Evolutionary conservation across 1,140 invertebrate genomes (phyloP).

Genomic region (Drosophila lini): DNA sequence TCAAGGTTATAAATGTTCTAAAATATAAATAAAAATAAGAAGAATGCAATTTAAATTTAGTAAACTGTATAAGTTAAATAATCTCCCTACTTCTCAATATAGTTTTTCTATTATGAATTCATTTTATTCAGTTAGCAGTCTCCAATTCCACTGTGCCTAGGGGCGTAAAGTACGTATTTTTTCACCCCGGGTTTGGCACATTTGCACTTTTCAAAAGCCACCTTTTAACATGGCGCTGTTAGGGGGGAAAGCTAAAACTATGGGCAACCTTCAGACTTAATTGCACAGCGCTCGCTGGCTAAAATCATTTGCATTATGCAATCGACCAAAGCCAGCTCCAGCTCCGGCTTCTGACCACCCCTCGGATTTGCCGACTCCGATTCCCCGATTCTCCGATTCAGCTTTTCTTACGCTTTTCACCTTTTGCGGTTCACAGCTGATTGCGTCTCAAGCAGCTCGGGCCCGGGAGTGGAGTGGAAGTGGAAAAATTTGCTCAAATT

Average conservation of each 20-base stretch:
- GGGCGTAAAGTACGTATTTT: constrained; percentile 21
- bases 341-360: constrained; percentile 10
- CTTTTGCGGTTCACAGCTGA: constrained; percentile 74
- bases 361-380: constrained; percentile 14
- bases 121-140: neutral
- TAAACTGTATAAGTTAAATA: too few relatives aligned
- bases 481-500: constrained; percentile 71
- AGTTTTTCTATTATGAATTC: neutral
- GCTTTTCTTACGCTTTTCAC: constrained; percentile 69
- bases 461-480: constrained; percentile 34
- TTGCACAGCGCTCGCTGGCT: constrained; percentile 63
- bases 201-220: constrained; percentile 50
- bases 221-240: constrained; percentile 43
- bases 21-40: too few relatives aligned
- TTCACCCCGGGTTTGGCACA: constrained; percentile 19
- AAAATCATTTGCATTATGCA: constrained; percentile 76
- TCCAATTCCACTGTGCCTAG: constrained; percentile 9
- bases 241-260: constrained; percentile 12
- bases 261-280: constrained; percentile 77
- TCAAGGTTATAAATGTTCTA: too few relatives aligned
- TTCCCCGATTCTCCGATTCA: constrained; percentile 3
- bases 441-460: constrained; percentile 69
- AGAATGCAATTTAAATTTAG: too few relatives aligned
- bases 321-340: constrained; percentile 40
- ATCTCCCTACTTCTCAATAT: too few relatives aligned